Conservation (phyloP, 2,888 invertebrate genomes). For the Mimachlamys varia region DNA sequence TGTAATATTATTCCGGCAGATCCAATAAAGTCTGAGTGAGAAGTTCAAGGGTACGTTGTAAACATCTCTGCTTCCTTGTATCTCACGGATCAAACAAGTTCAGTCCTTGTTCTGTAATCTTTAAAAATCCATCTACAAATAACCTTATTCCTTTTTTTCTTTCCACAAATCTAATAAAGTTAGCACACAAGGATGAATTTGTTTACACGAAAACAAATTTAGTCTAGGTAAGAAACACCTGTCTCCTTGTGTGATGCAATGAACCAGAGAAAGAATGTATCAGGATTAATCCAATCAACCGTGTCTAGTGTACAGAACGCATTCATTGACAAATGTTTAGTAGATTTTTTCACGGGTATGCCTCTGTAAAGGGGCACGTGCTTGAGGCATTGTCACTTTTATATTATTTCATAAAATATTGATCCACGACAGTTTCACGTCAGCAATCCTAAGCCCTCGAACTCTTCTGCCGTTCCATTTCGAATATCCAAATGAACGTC, state of each 20-base stretch:
- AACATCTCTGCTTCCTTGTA: background rate
- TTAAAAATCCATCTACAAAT: slow-evolving; percentile 11
- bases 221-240: background rate
- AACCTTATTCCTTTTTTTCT: background rate
- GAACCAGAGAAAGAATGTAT: background rate
- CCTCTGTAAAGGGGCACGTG: too few species aligned
- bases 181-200: background rate
- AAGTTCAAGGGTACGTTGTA: slow-evolving; percentile 3
- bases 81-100: background rate
- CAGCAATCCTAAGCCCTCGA: background rate
- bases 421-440: background rate
- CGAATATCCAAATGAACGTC: background rate
- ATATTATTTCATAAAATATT: background rate
- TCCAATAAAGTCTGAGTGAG: background rate
- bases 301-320: too few species aligned
- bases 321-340: background rate
- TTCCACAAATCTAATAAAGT: background rate
- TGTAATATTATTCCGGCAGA: background rate
- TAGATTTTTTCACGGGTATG: background rate
- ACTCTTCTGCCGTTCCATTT: background rate
- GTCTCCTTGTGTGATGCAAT: background rate
- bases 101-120: background rate
- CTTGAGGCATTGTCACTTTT: background rate
- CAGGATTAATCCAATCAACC: too few species aligned
- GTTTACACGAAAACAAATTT: slow-evolving; percentile 27